phyloP scores from a whole-genome alignment of 1,140 invertebrate genomes.

The Hylaeus anthracinus region DNA sequence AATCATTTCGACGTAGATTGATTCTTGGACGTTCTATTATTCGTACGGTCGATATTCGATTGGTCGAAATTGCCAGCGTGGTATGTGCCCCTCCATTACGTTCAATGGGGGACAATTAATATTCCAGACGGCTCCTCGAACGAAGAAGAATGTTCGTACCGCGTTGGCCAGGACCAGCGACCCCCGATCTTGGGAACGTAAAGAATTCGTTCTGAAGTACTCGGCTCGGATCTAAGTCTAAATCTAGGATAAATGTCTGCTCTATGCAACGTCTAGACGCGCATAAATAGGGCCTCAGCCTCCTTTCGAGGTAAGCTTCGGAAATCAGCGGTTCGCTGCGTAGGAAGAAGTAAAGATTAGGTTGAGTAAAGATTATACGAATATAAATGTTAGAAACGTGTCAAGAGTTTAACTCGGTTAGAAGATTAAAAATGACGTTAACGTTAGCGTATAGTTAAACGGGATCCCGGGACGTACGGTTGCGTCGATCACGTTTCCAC shows the following conservation, averaged over 20 bases:
- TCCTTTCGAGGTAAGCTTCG: no score
- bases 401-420: no score
- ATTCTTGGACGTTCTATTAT: conserved; percentile 29
- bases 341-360: no score
- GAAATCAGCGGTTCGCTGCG: no score
- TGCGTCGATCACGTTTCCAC: not conserved
- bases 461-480: not conserved
- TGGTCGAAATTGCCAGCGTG: conserved; percentile 32
- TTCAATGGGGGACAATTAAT: conserved; percentile 51
- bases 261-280: no score
- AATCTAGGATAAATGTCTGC: no score
- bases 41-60: conserved; percentile 37
- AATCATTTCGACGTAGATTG: conserved; percentile 21
- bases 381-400: not conserved
- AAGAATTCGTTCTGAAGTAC: not conserved
- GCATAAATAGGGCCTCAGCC: no score
- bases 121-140: conserved; percentile 25
- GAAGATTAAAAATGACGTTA: not conserved
- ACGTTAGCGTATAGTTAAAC: no score
- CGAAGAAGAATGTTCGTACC: not conserved
- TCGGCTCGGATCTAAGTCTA: no score
- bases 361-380: not conserved
- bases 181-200: not conserved
- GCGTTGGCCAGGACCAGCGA: not conserved
- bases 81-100: conserved; percentile 24